Percentiles rank a stretch among this genome's conserved stretches.
phyloP scores from a whole-genome alignment of 2,113 vertebrate genomes.

The Picathartes gymnocephalus region DNA sequence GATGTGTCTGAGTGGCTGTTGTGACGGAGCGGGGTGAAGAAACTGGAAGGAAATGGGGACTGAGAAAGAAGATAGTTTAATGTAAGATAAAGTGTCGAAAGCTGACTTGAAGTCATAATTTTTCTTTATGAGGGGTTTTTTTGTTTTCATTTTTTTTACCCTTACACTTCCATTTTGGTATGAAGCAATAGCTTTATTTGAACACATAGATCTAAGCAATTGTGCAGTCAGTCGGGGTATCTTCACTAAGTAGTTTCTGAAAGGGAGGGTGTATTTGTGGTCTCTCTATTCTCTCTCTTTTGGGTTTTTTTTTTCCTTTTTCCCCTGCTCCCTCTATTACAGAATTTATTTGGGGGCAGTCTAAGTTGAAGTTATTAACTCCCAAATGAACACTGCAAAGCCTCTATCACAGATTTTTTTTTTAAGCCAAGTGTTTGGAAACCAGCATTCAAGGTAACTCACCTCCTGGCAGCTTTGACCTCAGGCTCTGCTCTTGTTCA shows the following conservation, averaged over 20 bases:
- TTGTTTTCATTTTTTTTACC: neutral
- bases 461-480: neutral
- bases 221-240: neutral
- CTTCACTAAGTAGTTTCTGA: neutral
- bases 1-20: neutral
- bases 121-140: neutral
- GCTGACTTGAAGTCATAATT: neutral
- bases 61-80: neutral
- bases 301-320: fast-evolving
- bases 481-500: neutral
- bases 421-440: neutral
- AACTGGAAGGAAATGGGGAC: neutral
- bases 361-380: neutral
- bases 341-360: neutral
- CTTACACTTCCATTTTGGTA: neutral
- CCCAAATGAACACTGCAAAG: neutral
- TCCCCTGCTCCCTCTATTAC: too few species aligned
- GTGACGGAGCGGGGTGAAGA: neutral
- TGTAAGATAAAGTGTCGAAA: neutral
- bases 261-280: neutral
- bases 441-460: neutral
- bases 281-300: neutral
- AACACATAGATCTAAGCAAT: neutral
- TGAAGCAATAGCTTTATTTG: neutral
- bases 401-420: too few species aligned